Percentiles rank a stretch among this genome's conserved stretches.
Conservation (phyloP, 2,888 invertebrate species). For the Microplitis manilae region DNA sequence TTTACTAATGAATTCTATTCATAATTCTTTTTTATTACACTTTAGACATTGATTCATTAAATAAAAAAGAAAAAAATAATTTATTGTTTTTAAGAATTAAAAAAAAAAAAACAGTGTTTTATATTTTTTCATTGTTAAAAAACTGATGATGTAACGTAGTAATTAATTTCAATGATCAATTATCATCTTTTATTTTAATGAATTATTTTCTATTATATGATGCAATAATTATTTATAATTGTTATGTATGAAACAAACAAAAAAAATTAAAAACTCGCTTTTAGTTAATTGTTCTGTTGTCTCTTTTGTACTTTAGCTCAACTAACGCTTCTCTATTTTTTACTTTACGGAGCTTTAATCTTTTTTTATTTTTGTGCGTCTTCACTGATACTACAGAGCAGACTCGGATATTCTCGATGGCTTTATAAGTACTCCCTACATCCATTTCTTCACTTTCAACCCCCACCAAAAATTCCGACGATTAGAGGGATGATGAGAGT, state of each 20-base stretch:
- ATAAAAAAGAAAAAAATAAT: too few species aligned
- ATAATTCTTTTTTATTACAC: neutral
- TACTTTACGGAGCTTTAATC: constrained; percentile 1
- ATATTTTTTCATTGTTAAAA: neutral
- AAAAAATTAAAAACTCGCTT: neutral
- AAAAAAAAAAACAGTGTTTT: neutral
- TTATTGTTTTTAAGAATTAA: too few species aligned
- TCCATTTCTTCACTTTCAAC: neutral
- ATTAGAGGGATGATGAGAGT: constrained; percentile 48
- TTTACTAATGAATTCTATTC: neutral
- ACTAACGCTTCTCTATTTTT: neutral
- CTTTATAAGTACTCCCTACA: neutral
- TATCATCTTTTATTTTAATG: constrained; percentile 21
- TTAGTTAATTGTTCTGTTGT: constrained; percentile 2
- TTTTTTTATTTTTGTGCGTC: constrained; percentile 12
- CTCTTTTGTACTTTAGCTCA: constrained; percentile 12
- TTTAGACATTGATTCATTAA: too few species aligned
- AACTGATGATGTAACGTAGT: neutral
- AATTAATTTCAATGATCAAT: constrained; percentile 17
- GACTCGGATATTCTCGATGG: neutral
- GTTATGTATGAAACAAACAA: neutral
- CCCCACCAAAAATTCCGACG: constrained; percentile 25
- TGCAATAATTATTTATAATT: constrained; percentile 30
- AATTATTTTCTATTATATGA: constrained; percentile 32
- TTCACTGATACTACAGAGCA: constrained; percentile 21